A percentile compares a stretch with the other conserved stretches of the same genome.
These are phyloP conservation scores for Glossosoma conforme DNA, from an alignment of 1,140 invertebrate genomes.

Conservation along the genomic window DNA sequence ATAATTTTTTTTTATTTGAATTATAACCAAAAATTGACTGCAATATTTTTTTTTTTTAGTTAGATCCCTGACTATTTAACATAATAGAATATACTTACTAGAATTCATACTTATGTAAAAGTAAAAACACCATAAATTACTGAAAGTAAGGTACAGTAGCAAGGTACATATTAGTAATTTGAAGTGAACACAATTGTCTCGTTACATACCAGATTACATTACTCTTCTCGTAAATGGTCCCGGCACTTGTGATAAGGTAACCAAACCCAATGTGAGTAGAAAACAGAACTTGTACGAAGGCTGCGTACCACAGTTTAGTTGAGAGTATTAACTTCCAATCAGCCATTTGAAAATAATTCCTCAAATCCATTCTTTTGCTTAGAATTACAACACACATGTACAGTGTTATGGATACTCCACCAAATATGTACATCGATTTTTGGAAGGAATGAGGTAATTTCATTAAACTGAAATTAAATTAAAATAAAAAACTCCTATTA, in stretches of 20 bases:
- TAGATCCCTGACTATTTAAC: constrained; percentile 1
- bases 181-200: too few relatives aligned
- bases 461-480: constrained; percentile 40
- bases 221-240: constrained; percentile 49
- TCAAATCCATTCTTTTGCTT: constrained; percentile 5
- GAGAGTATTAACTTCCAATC: constrained; percentile 21
- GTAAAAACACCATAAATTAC: too few relatives aligned
- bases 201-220: constrained; percentile 49
- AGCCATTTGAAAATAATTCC: constrained; percentile 10
- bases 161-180: too few relatives aligned
- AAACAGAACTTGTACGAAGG: constrained; percentile 50
- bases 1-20: background rate
- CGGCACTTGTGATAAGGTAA: constrained; percentile 50
- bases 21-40: background rate
- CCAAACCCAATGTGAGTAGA: constrained; percentile 52
- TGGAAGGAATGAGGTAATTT: constrained; percentile 45
- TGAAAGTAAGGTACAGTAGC: too few relatives aligned
- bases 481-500: constrained; percentile 8
- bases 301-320: constrained; percentile 46
- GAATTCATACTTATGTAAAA: too few relatives aligned
- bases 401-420: constrained; percentile 15
- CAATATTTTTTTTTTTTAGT: background rate
- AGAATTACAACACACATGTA: constrained; percentile 12
- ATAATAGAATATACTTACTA: constrained; percentile 18
- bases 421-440: constrained; percentile 38